phyloP scores from a whole-genome alignment of 2,888 invertebrate species.

The Hemaris fuciformis region DNA sequence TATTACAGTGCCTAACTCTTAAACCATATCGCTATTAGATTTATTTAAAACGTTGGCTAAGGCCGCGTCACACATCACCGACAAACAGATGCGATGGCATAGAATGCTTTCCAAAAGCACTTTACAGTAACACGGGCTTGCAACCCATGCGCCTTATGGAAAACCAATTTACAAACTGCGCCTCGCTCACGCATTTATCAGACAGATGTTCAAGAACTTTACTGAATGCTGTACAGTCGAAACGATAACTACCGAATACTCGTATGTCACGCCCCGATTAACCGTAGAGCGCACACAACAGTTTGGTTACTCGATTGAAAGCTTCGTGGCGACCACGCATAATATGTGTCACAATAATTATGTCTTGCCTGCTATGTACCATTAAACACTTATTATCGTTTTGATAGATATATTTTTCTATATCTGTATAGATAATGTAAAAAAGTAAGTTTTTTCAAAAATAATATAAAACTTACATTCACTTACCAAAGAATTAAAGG shows the following conservation, averaged over 20 bases:
- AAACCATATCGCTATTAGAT: neutral
- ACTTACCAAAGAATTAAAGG: too few relatives aligned
- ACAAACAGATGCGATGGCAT: neutral
- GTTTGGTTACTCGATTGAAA: neutral
- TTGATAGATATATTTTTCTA: too few relatives aligned
- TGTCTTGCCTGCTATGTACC: too few relatives aligned
- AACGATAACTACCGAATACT: neutral
- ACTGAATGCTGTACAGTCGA: neutral
- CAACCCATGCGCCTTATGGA: neutral
- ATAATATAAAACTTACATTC: too few relatives aligned
- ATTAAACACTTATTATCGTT: too few relatives aligned
- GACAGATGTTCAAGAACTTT: neutral
- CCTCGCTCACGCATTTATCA: neutral
- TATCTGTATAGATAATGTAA: too few relatives aligned
- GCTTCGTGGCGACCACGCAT: too few relatives aligned
- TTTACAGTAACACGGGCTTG: neutral
- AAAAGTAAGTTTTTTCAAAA: too few relatives aligned
- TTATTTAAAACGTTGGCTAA: neutral
- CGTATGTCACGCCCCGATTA: neutral
- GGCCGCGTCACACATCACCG: neutral
- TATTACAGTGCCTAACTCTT: neutral
- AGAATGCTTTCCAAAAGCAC: constrained; percentile 5
- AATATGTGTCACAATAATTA: too few relatives aligned
- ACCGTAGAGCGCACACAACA: neutral
- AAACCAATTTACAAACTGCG: neutral